These are phyloP conservation scores for Drosophila seguyi DNA, from an alignment of 1,140 invertebrate genomes.

Conservation along the genomic window DNA sequence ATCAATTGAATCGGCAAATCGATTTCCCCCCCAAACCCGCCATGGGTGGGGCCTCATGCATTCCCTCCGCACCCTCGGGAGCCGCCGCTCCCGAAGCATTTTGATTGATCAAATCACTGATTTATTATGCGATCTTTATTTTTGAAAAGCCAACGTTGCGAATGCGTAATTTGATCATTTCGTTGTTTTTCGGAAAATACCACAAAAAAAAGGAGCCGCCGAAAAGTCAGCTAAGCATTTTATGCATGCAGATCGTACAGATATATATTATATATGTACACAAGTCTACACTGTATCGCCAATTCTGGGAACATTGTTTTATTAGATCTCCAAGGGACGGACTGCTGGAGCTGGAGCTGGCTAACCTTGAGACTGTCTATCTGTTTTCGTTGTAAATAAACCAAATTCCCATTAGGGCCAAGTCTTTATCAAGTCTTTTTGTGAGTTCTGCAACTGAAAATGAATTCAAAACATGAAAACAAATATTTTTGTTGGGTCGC, in stretches of 20 bases:
- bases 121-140: constrained; percentile 57
- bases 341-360: background rate
- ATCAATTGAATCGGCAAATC: constrained; percentile 69
- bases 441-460: constrained; percentile 25
- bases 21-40: constrained; percentile 2
- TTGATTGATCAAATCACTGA: constrained; percentile 67
- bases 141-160: constrained; percentile 25
- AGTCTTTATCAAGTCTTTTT: constrained; percentile 34
- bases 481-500: constrained; percentile 43
- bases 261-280: background rate
- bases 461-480: constrained; percentile 24
- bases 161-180: constrained; percentile 61
- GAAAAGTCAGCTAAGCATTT: constrained; percentile 29
- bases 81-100: background rate
- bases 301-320: constrained; percentile 28
- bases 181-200: constrained; percentile 12
- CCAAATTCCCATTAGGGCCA: constrained; percentile 32
- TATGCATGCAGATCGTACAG: constrained; percentile 20
- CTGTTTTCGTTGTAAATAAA: constrained; percentile 31
- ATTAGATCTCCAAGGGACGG: constrained; percentile 1
- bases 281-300: constrained; percentile 11
- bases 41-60: constrained; percentile 24
- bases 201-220: constrained; percentile 2
- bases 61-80: constrained; percentile 22
- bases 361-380: constrained; percentile 27